Conservation (phyloP, 2,797 vertebrate species). For the Poecilia picta region DNA sequence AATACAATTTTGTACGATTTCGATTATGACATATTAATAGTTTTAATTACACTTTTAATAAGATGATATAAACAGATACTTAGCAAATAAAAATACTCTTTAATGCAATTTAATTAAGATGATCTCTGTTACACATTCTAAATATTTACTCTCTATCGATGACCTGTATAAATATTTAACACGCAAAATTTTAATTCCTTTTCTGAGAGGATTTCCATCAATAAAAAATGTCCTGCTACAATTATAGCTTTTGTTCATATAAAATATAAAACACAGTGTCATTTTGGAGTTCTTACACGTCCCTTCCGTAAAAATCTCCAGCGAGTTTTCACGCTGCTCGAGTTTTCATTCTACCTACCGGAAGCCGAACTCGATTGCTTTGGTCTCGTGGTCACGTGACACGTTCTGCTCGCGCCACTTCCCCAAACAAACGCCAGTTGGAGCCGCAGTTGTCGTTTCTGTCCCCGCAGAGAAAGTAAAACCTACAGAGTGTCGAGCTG, state of each 20-base stretch:
- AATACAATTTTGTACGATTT: neutral
- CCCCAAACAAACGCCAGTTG: slow-evolving; percentile 51
- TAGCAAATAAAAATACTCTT: neutral
- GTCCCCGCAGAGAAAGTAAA: neutral
- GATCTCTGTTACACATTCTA: neutral
- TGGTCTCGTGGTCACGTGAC: slow-evolving; percentile 50
- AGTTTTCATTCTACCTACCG: neutral
- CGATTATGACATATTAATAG: neutral
- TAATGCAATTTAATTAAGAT: neutral
- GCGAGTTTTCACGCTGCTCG: neutral
- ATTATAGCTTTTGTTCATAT: neutral
- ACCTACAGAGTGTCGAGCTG: neutral
- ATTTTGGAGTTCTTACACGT: neutral
- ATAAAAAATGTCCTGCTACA: neutral
- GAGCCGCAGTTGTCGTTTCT: neutral
- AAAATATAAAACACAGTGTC: neutral
- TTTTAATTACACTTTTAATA: neutral
- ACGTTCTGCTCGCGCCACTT: slow-evolving; percentile 16
- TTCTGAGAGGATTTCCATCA: neutral
- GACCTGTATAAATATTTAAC: neutral
- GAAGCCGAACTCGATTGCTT: slow-evolving; percentile 27
- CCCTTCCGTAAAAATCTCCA: neutral
- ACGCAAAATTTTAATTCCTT: neutral
- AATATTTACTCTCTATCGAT: neutral
- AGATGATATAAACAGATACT: neutral